Conservation (phyloP, 2,888 invertebrate genomes). For the Ferdinandea cuprea region DNA sequence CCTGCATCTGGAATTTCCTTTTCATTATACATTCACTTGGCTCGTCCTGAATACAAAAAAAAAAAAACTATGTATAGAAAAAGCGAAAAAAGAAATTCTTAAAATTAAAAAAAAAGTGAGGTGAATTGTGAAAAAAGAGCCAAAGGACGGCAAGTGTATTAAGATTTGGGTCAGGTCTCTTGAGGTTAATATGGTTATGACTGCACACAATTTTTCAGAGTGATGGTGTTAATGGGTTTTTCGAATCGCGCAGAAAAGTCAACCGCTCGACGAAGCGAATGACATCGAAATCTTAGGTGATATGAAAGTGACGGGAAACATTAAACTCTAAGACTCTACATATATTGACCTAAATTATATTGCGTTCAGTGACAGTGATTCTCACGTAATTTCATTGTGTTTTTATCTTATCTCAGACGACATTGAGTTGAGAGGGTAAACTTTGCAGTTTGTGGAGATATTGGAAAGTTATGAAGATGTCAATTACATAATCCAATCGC, state of each 20-base stretch:
- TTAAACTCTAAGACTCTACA: conserved; percentile 1
- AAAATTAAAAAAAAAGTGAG: conserved; percentile 19
- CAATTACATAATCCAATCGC: no score
- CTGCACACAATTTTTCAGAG: conserved; percentile 71
- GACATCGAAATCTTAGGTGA: conserved; percentile 27
- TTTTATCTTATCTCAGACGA: no score
- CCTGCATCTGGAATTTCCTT: conserved; percentile 59
- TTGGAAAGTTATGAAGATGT: no score
- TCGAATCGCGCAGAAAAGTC: conserved; percentile 56
- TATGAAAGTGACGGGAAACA: conserved; percentile 6
- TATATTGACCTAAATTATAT: conserved; percentile 10
- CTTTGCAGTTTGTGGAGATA: no score
- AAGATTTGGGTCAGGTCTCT: conserved; percentile 72
- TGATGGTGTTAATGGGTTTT: conserved; percentile 65
- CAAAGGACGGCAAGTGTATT: conserved; percentile 59
- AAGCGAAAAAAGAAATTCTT: conserved; percentile 7
- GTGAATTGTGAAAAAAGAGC: conserved; percentile 53
- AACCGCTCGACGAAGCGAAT: conserved; percentile 29
- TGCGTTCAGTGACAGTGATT: background rate
- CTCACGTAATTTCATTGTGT: no score
- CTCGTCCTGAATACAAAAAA: conserved; percentile 50
- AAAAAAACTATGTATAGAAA: conserved; percentile 18
- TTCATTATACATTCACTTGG: conserved; percentile 72
- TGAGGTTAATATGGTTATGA: conserved; percentile 71
- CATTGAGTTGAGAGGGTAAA: no score